Evolutionary conservation across 2,113 vertebrate species (phyloP).

Genomic region (Typhlomys cinereus): DNA sequence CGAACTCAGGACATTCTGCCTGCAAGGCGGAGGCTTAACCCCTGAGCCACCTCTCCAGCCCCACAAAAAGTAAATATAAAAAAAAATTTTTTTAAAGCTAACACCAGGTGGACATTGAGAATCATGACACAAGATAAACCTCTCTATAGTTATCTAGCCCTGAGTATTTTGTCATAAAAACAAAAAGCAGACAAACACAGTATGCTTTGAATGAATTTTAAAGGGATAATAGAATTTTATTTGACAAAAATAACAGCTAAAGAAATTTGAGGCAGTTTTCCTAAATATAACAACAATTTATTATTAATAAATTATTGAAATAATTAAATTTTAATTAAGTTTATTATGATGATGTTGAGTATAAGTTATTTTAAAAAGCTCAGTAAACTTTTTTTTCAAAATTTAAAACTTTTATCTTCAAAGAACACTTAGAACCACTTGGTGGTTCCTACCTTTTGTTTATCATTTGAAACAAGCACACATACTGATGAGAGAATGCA

Average conservation of each 20-base stretch:
- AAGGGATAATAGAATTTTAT: background rate
- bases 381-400: slow-evolving; percentile 3
- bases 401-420: slow-evolving; percentile 34
- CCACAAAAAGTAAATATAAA: no score
- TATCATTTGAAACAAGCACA: background rate
- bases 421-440: no score
- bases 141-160: background rate
- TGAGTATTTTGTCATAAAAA: background rate
- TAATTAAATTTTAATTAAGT: no score
- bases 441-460: background rate
- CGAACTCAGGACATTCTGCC: no score
- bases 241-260: background rate
- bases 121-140: background rate
- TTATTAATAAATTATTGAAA: no score
- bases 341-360: no score
- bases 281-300: slow-evolving; percentile 19
- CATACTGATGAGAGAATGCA: background rate
- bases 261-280: background rate
- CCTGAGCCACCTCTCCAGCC: no score
- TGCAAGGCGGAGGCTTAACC: no score
- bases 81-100: no score
- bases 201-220: background rate
- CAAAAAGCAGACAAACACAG: background rate
- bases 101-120: background rate
- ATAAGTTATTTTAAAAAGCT: slow-evolving; percentile 29